Conservation (phyloP, 1,140 invertebrate species). For the Neodiprion lecontei region DNA sequence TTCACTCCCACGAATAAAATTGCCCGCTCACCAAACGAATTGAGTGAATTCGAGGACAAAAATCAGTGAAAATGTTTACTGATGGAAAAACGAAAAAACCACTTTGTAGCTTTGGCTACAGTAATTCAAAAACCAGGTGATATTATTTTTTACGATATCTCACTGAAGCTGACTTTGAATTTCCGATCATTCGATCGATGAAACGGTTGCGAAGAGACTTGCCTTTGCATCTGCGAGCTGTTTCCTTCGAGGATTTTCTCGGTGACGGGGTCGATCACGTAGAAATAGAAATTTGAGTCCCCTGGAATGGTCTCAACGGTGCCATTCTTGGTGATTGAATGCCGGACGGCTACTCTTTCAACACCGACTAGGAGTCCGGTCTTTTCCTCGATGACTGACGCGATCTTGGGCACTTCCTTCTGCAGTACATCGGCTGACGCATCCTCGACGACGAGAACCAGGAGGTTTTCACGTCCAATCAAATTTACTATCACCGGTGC, state of each 20-base stretch:
- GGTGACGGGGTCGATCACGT: constrained; percentile 80
- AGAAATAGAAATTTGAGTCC: constrained; percentile 89
- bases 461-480: constrained; percentile 72
- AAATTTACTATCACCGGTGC: constrained; percentile 76
- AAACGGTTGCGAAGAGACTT: constrained; percentile 38
- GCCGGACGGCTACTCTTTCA: constrained; percentile 76
- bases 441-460: constrained; percentile 79
- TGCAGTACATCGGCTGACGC: constrained; percentile 75
- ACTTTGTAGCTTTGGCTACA: too few relatives aligned
- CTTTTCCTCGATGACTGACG: constrained; percentile 75
- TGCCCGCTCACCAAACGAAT: too few relatives aligned
- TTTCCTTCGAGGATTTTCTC: constrained; percentile 78
- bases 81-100: too few relatives aligned
- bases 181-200: not conserved
- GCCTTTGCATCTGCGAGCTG: constrained; percentile 74
- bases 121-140: too few relatives aligned
- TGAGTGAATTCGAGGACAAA: too few relatives aligned
- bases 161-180: too few relatives aligned
- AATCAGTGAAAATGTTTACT: too few relatives aligned
- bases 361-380: constrained; percentile 78
- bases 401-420: constrained; percentile 69
- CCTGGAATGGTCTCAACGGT: constrained; percentile 74
- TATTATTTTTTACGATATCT: too few relatives aligned
- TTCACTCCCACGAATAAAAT: too few relatives aligned
- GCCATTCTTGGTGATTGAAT: constrained; percentile 74